Conservation (phyloP, 2,888 invertebrate species). For the Phoronis australis region DNA sequence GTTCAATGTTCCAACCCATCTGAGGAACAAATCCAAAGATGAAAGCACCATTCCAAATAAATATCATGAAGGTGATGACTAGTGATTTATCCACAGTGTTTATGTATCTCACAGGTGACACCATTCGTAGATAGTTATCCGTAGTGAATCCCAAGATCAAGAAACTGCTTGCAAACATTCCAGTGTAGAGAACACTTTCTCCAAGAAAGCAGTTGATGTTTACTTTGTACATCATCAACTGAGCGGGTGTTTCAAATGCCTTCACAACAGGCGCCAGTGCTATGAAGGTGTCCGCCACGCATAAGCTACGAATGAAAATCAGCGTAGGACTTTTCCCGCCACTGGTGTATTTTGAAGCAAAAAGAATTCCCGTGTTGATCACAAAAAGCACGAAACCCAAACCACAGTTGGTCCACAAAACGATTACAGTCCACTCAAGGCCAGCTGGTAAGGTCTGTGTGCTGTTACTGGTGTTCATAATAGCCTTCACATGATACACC, state of each 20-base stretch:
- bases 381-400: no score
- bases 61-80: slow-evolving; percentile 29
- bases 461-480: no score
- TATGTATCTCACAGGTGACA: slow-evolving; percentile 20
- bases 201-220: slow-evolving; percentile 37
- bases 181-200: slow-evolving; percentile 36
- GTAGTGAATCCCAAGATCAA: slow-evolving; percentile 28
- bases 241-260: no score
- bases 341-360: slow-evolving; percentile 27
- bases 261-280: slow-evolving; percentile 15
- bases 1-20: slow-evolving; percentile 31
- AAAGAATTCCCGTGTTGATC: slow-evolving; percentile 22
- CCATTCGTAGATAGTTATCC: slow-evolving; percentile 29
- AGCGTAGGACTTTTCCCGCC: slow-evolving; percentile 32
- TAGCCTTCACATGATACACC: no score
- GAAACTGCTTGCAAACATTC: slow-evolving; percentile 25
- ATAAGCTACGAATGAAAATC: slow-evolving; percentile 37
- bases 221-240: neutral
- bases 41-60: slow-evolving; percentile 39
- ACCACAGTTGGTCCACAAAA: no score
- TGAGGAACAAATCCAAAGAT: slow-evolving; percentile 39
- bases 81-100: slow-evolving; percentile 30
- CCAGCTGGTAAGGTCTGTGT: no score
- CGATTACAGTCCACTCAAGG: no score
- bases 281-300: slow-evolving; percentile 28